Conservation (phyloP, 2,888 invertebrate genomes). For the Trisateles emortualis region DNA sequence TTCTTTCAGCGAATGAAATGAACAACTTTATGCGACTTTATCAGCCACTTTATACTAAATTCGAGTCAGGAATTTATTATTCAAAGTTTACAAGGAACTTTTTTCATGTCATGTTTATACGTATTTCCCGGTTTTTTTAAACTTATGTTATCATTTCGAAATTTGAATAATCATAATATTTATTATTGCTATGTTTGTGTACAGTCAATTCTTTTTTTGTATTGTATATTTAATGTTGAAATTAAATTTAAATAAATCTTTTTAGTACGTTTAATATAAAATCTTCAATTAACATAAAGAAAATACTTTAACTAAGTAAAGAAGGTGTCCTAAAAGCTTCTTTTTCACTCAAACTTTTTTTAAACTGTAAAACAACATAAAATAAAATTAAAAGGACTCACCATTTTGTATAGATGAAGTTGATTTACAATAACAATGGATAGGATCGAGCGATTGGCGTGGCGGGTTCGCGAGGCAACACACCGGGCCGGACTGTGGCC, state of each 20-base stretch:
- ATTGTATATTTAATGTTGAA: no score
- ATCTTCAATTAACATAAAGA: no score
- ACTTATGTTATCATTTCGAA: no score
- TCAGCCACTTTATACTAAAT: neutral
- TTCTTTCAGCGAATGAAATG: neutral
- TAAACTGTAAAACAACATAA: neutral
- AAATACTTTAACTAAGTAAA: no score
- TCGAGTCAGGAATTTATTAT: neutral
- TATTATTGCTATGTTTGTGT: no score
- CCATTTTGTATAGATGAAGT: constrained; percentile 37
- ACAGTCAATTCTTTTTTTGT: no score
- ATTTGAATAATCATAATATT: no score
- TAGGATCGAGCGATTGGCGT: constrained; percentile 54
- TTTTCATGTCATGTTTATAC: neutral
- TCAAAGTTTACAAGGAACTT: no score
- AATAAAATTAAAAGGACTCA: constrained; percentile 20
- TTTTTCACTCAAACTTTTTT: no score
- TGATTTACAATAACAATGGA: constrained; percentile 23
- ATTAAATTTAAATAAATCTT: no score
- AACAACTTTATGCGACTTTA: neutral
- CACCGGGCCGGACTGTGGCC: constrained; percentile 79
- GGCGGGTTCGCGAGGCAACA: constrained; percentile 81
- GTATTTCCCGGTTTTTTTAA: neutral
- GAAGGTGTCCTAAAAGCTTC: no score
- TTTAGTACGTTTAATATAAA: no score